Percentiles rank a stretch among this genome's conserved stretches.
Evolutionary conservation across 2,797 vertebrate genomes (phyloP).

Genomic region (Tiaroga cobitis): DNA sequence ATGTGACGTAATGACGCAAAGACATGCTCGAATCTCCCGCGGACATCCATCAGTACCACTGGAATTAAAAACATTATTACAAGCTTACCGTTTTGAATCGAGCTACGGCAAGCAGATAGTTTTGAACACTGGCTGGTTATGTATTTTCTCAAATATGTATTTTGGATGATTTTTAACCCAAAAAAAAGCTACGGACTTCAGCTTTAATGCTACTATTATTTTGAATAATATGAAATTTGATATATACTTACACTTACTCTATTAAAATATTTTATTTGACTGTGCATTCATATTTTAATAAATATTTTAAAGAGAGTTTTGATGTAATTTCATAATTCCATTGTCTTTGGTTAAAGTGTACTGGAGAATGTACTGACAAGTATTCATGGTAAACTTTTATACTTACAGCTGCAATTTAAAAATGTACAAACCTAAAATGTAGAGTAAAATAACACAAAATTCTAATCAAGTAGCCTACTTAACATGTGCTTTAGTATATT

Average conservation of each 20-base stretch:
- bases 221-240: background rate
- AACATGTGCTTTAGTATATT: background rate
- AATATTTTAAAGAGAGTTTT: background rate
- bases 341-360: background rate
- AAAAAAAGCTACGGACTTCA: too few species aligned
- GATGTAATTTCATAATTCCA: background rate
- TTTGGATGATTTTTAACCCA: too few species aligned
- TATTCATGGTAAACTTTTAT: background rate
- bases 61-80: too few species aligned
- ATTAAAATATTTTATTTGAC: background rate
- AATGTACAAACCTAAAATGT: background rate
- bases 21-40: too few species aligned
- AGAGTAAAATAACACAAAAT: background rate
- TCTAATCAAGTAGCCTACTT: background rate
- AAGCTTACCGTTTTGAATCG: too few species aligned
- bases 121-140: too few species aligned
- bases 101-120: too few species aligned
- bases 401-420: background rate
- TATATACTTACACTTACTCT: background rate
- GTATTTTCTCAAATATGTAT: too few species aligned
- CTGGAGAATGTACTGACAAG: background rate
- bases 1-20: too few species aligned
- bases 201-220: background rate
- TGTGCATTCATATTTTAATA: background rate
- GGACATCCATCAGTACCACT: too few species aligned